phyloP scores from a whole-genome alignment of 2,797 vertebrate genomes.

The Acrocephalus scirpaceus region DNA sequence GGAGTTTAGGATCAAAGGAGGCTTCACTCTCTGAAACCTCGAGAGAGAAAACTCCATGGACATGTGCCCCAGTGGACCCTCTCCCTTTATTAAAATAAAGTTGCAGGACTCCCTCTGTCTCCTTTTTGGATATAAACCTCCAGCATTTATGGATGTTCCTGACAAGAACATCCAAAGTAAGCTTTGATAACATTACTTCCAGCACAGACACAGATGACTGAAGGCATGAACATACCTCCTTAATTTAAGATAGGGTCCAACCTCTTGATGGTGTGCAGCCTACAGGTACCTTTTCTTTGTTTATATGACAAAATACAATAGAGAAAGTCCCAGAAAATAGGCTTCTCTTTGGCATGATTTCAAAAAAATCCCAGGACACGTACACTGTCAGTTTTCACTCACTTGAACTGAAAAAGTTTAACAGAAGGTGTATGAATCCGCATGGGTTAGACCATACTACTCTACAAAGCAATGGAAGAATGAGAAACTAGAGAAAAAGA shows the following conservation, averaged over 20 bases:
- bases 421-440: background rate
- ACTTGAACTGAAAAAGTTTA: background rate
- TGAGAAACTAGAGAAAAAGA: background rate
- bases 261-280: background rate
- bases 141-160: background rate
- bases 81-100: background rate
- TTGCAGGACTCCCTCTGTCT: background rate
- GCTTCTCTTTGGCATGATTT: background rate
- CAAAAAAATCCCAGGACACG: background rate
- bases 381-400: background rate
- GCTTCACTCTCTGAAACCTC: accelerated
- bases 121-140: background rate
- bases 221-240: background rate
- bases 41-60: accelerated
- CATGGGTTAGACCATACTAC: background rate
- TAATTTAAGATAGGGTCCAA: background rate
- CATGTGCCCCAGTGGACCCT: accelerated
- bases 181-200: background rate
- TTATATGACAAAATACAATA: background rate
- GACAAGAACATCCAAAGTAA: background rate
- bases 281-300: background rate
- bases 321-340: background rate
- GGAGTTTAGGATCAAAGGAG: background rate
- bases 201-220: background rate
- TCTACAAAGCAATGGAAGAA: background rate